phyloP scores from a whole-genome alignment of 2,113 vertebrate genomes.

The Pelvicachromis taeniatus region DNA sequence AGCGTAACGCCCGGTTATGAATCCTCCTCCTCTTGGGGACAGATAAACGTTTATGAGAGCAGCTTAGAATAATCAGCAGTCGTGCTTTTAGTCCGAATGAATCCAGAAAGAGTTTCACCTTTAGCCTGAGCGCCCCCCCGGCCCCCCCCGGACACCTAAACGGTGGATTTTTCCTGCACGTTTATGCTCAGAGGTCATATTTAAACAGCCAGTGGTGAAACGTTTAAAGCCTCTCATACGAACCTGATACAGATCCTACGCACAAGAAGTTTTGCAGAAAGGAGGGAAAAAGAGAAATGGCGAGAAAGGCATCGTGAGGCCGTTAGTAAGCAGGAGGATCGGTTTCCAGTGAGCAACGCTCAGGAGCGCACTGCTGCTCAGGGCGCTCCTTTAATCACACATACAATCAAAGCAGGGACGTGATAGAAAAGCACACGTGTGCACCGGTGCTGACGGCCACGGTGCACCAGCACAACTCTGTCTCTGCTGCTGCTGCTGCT shows the following conservation, averaged over 20 bases:
- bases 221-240: conserved; percentile 52
- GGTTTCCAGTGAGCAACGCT: conserved; percentile 7
- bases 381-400: not conserved
- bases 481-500: not conserved
- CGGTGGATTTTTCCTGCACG: conserved; percentile 10
- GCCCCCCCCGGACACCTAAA: not conserved
- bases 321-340: conserved; percentile 40
- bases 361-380: not conserved
- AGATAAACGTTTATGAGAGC: not conserved
- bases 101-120: not conserved
- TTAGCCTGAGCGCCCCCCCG: not conserved
- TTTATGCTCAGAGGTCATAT: not conserved
- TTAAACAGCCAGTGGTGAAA: conserved; percentile 6
- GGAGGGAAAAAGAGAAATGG: conserved; percentile 27
- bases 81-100: not conserved
- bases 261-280: conserved; percentile 49
- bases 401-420: not conserved
- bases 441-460: not conserved
- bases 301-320: conserved; percentile 42
- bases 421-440: not conserved
- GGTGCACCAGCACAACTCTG: no score
- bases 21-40: not conserved
- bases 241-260: conserved; percentile 90
- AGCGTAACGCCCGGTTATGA: not conserved
- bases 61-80: not conserved